Evolutionary conservation across 1,140 invertebrate genomes (phyloP), one percentile per base, ranked within the genome.

Genomic region (Probaryconus sp.): DNA sequence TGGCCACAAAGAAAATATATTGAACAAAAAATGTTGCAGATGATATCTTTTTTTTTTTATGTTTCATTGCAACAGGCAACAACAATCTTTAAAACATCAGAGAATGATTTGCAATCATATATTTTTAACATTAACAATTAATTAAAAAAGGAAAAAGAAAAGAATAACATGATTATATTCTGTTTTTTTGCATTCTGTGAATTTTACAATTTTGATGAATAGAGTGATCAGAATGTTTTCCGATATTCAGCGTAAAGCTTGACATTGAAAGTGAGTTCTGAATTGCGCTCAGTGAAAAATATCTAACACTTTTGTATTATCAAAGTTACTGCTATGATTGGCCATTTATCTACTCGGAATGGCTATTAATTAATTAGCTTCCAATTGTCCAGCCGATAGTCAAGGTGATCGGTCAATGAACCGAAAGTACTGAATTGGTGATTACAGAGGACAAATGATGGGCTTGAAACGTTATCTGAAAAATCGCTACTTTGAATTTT

Each of bases 291-390:
- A 24, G 37, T 18, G 56, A 45, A 74, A 61, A 74, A 58, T 74
- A 67, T 67, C 50, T 51, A 35, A 51, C 56, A 31, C 50, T 74
- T n/a, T n/a, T 40, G 50, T 55, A 63, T 74, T 74, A 74, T 40
- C 50, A 42, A 55, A 60, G 55, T n/a, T n/a, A n/a, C 28, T 37
- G 61, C 61, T 73, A 55, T 53, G 47, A 61, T 67, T 67, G 55
- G 63, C 56, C 51, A 31, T 64, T 69, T 65, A 47, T 75, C 58
- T 48, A 63, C 68, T 68, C 56, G 48, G 43, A 58, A 63, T 61
- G 50, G 56, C 71, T 79, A 78, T 79, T 80, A 82, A 82, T 82
- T 82, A 82, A 81, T 81, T 80, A 82, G 68, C 72, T 48, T 30
- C 75, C 43, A 79, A 81, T 73, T 68, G 67, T 56, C 73, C 78